A percentile compares a stretch with the other conserved stretches of the same genome.
phyloP scores from a whole-genome alignment of 2,113 vertebrate genomes.

The mouse (Mus musculus) region GRCm39 chr11:112684001-112684500 shows the following conservation, averaged over 20 bases:
- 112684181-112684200: not conserved
- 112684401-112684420: not conserved
- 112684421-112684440: not conserved
- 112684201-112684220: not conserved
- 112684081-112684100: not conserved
- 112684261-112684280: not conserved
- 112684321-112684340: not conserved
- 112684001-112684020: not conserved
- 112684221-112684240: no score
- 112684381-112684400: not conserved
- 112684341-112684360: not conserved
- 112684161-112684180: not conserved
- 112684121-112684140: not conserved
- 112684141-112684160: not conserved
- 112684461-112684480: not conserved
- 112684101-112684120: not conserved
- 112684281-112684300: not conserved
- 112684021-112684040: not conserved
- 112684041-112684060: not conserved
- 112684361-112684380: not conserved
- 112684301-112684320: rapidly evolving
- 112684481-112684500: not conserved
- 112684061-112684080: not conserved
- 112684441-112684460: not conserved
- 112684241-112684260: not conserved